Conservation (phyloP, 2,113 vertebrate species). For the Sialia sialis region DNA sequence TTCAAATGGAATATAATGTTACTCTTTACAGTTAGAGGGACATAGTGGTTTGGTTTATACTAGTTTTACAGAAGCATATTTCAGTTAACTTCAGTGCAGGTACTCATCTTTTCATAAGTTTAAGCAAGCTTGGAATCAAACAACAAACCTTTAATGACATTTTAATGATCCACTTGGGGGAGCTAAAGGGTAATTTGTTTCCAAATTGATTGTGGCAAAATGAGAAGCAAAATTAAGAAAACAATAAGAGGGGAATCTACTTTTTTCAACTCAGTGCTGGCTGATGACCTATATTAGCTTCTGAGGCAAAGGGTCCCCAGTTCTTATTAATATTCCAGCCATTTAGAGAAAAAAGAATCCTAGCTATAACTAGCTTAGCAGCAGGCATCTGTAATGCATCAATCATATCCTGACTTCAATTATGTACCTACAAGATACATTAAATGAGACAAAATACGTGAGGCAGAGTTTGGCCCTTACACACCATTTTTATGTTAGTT, state of each 20-base stretch:
- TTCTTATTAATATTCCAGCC: neutral
- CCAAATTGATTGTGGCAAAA: neutral
- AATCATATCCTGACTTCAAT: neutral
- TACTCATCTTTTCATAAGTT: neutral
- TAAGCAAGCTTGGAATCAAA: neutral
- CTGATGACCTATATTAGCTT: neutral
- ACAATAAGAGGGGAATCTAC: neutral
- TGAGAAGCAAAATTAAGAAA: neutral
- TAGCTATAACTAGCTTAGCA: neutral
- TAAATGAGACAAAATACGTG: neutral
- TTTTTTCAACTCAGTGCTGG: neutral
- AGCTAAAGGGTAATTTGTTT: constrained; percentile 58
- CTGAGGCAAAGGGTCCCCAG: neutral
- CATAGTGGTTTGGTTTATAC: neutral
- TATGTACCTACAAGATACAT: neutral
- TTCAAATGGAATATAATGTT: neutral
- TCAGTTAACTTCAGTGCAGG: neutral
- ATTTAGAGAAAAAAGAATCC: neutral
- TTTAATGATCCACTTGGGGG: constrained; percentile 54
- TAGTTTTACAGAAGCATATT: neutral
- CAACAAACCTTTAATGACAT: neutral
- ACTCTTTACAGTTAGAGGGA: neutral
- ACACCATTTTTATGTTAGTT: neutral
- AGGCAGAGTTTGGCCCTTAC: neutral
- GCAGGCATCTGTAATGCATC: neutral